A percentile compares a stretch with the other conserved stretches of the same genome.
phyloP scores from a whole-genome alignment of 1,140 invertebrate genomes.

The Bombus superbus region DNA sequence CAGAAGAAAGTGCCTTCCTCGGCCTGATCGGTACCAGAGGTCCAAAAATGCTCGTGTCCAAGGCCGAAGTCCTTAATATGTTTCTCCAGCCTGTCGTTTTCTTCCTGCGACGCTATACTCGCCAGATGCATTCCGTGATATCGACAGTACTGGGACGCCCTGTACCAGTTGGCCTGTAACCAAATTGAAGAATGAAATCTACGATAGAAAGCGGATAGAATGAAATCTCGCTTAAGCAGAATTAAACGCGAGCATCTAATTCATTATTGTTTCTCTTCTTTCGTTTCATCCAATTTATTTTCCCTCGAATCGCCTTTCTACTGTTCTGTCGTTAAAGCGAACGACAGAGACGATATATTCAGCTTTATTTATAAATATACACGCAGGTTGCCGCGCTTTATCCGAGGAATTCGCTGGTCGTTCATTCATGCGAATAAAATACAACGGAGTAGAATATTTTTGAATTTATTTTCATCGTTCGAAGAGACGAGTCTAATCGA shows the following conservation, averaged over 20 bases:
- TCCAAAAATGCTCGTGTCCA: slow-evolving; percentile 96
- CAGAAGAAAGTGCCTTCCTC: slow-evolving; percentile 95
- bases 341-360: not conserved
- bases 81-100: slow-evolving; percentile 93
- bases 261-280: not conserved
- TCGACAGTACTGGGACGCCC: slow-evolving; percentile 94
- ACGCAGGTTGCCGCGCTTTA: slow-evolving; percentile 4
- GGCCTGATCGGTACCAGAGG: slow-evolving; percentile 94
- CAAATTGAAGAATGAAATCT: not conserved
- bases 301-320: not conserved
- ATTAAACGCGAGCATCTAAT: slow-evolving; percentile 22
- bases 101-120: slow-evolving; percentile 93
- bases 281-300: no score
- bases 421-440: slow-evolving; percentile 30
- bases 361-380: slow-evolving; percentile 26
- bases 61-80: slow-evolving; percentile 92
- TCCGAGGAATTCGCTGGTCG: not conserved
- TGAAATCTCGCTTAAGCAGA: slow-evolving; percentile 19
- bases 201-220: not conserved
- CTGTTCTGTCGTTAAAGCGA: not conserved
- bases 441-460: not conserved
- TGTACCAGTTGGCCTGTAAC: slow-evolving; percentile 94
- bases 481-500: not conserved
- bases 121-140: slow-evolving; percentile 96
- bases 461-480: not conserved